Percentiles rank a stretch among this genome's conserved stretches.
Conservation (phyloP, 1,140 invertebrate genomes). For the Macrostomum lignano region DNA sequence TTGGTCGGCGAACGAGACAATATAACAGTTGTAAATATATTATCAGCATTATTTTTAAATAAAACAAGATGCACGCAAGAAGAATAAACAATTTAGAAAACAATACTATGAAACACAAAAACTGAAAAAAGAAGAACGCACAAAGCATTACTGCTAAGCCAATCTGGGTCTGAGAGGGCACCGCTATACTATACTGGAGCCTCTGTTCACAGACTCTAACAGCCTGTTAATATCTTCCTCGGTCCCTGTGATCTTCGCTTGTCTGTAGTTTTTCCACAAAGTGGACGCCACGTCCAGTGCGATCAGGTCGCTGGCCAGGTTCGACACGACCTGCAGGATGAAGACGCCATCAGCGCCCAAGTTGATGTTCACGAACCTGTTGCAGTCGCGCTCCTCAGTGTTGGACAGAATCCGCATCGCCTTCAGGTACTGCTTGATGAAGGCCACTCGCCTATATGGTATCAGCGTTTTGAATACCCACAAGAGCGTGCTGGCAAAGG, state of each 20-base stretch:
- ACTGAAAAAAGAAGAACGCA: no score
- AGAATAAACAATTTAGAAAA: no score
- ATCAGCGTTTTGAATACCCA: constrained; percentile 15
- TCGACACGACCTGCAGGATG: constrained; percentile 9
- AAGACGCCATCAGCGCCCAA: constrained; percentile 9
- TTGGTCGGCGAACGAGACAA: no score
- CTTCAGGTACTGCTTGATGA: constrained; percentile 25
- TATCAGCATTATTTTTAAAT: no score
- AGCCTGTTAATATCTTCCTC: constrained; percentile 6
- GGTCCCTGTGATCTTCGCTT: constrained; percentile 6
- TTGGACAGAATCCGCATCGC: constrained; percentile 9
- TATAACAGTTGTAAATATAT: no score
- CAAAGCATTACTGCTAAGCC: no score
- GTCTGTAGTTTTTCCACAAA: constrained; percentile 5
- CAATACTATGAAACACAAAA: no score
- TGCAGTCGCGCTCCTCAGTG: constrained; percentile 8
- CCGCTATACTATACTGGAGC: constrained; percentile 2
- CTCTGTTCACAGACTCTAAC: constrained; percentile 5
- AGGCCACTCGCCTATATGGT: constrained; percentile 15
- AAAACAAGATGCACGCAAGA: no score
- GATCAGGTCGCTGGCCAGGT: constrained; percentile 9
- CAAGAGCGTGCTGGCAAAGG: constrained; percentile 21
- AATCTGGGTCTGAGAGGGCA: no score
- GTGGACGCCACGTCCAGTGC: constrained; percentile 8
- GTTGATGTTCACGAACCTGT: constrained; percentile 6